phyloP scores from a whole-genome alignment of 2,113 vertebrate genomes.

The Grantiella picta region DNA sequence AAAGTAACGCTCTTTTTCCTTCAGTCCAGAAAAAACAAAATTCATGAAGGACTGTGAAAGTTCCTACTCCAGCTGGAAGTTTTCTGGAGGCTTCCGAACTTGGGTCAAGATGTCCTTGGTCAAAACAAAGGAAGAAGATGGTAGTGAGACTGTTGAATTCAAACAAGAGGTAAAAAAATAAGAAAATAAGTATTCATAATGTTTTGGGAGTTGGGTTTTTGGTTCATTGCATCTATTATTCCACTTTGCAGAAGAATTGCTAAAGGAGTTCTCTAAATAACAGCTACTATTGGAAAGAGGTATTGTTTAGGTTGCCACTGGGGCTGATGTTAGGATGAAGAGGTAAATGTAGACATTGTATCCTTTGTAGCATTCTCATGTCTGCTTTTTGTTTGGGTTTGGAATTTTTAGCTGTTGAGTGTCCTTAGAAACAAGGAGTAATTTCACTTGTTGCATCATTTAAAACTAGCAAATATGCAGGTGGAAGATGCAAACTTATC shows the following conservation, averaged over 20 bases:
- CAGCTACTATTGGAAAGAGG: background rate
- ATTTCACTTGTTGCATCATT: background rate
- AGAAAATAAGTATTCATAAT: background rate
- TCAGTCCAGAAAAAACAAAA: slow-evolving; percentile 78
- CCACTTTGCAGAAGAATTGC: background rate
- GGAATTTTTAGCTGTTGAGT: background rate
- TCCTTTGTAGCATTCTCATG: background rate
- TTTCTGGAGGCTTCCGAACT: slow-evolving; percentile 95
- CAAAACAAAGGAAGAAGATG: slow-evolving; percentile 86
- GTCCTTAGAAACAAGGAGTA: background rate
- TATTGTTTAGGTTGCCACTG: background rate
- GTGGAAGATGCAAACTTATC: background rate
- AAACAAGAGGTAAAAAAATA: slow-evolving; percentile 85
- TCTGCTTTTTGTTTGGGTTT: background rate
- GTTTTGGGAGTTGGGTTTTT: background rate
- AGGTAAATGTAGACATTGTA: background rate
- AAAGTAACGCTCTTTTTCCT: background rate
- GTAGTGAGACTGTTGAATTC: slow-evolving; percentile 85
- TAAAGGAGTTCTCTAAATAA: background rate
- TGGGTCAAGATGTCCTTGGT: slow-evolving; percentile 99
- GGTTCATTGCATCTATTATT: background rate
- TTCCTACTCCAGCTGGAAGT: slow-evolving; percentile 95
- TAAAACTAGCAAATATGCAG: background rate
- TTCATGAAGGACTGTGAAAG: slow-evolving; percentile 95
- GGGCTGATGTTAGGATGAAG: background rate